These are phyloP conservation scores for Thryonomys swinderianus DNA, from an alignment of 2,113 vertebrate species.

Conservation along the genomic window DNA sequence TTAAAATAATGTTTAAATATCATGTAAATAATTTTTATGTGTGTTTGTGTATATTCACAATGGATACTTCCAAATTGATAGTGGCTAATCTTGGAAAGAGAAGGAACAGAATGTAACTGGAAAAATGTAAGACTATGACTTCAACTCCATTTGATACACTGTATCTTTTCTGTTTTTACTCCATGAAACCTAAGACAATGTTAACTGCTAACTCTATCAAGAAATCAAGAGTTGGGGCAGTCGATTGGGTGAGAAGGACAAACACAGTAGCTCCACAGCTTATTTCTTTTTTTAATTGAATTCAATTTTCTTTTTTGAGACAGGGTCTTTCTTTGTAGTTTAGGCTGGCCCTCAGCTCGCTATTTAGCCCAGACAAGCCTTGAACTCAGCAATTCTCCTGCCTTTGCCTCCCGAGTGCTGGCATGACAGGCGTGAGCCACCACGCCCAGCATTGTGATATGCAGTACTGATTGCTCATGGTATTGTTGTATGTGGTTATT, in stretches of 20 bases:
- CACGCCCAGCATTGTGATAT: too few relatives aligned
- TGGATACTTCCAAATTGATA: background rate
- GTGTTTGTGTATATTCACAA: background rate
- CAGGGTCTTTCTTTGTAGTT: too few relatives aligned
- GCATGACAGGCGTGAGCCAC: too few relatives aligned
- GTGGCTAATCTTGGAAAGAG: background rate
- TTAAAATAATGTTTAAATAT: background rate
- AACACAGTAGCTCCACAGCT: background rate
- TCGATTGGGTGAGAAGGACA: background rate
- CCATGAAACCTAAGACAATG: background rate
- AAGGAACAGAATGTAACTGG: background rate
- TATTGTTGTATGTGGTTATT: too few relatives aligned
- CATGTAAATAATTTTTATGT: background rate
- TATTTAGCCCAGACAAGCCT: too few relatives aligned
- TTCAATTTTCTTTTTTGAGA: too few relatives aligned
- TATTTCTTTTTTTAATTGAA: too few relatives aligned
- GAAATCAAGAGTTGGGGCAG: background rate
- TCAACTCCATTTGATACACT: background rate
- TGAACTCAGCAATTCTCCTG: too few relatives aligned
- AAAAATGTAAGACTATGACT: background rate
- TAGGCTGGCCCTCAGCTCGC: too few relatives aligned
- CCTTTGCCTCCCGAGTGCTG: too few relatives aligned
- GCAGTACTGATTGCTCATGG: too few relatives aligned
- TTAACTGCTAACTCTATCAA: background rate
- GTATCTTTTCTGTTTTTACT: background rate